Conservation (phyloP, 1,140 invertebrate species). For the Prorops nasuta region DNA sequence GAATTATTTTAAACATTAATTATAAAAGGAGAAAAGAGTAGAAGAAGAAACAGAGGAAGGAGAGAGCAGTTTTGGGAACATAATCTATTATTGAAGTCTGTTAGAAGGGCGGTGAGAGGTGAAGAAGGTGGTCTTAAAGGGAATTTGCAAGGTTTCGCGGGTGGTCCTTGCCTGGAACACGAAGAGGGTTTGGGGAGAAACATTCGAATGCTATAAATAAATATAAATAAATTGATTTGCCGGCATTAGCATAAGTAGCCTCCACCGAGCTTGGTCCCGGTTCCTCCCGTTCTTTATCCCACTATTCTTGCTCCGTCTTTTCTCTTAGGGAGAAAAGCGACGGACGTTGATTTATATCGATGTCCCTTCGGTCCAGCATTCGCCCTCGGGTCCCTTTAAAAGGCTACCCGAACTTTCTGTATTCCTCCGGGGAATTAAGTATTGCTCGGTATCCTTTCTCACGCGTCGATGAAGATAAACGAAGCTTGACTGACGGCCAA, state of each 20-base stretch:
- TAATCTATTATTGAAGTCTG: too few species aligned
- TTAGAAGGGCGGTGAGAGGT: too few species aligned
- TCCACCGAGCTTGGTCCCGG: too few species aligned
- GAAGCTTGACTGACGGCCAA: too few species aligned
- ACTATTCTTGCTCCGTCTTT: not conserved
- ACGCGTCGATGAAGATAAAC: too few species aligned
- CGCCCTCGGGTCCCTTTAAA: conserved; percentile 24
- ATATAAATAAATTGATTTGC: conserved; percentile 49
- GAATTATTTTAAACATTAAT: too few species aligned
- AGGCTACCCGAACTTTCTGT: too few species aligned
- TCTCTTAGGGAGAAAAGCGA: not conserved
- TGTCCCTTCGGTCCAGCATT: conserved; percentile 26
- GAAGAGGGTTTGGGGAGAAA: conserved; percentile 25
- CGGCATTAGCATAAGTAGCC: conserved; percentile 45
- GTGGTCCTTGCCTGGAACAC: conserved; percentile 32
- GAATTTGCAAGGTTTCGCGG: conserved; percentile 27
- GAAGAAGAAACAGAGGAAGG: not conserved
- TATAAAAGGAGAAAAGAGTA: not conserved
- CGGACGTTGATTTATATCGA: conserved; percentile 28
- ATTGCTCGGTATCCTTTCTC: too few species aligned
- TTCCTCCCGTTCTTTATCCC: too few species aligned
- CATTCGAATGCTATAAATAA: conserved; percentile 48
- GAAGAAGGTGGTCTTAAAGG: conserved; percentile 2
- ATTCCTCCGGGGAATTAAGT: too few species aligned
- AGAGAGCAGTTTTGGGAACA: too few species aligned